Conservation (phyloP, 2,888 invertebrate species). For the Liopterus haemorrhoidalis region DNA sequence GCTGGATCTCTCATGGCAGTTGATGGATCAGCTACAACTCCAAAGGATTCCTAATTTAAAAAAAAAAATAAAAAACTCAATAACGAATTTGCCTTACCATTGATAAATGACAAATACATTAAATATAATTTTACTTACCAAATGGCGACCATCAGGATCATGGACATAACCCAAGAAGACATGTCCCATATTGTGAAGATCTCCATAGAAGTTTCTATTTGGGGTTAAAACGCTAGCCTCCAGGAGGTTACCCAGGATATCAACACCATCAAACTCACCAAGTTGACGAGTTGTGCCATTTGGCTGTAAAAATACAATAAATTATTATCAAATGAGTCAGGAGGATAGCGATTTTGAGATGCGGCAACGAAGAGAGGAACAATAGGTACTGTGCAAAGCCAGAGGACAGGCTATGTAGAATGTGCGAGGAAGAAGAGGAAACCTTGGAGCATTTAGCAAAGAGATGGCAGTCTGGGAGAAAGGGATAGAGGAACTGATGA, state of each 20-base stretch:
- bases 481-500: too few relatives aligned
- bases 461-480: too few relatives aligned
- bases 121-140: slow-evolving; percentile 49
- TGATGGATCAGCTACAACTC: slow-evolving; percentile 76
- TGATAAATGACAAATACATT: background rate
- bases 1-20: slow-evolving; percentile 83
- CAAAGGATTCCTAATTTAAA: slow-evolving; percentile 61
- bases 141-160: slow-evolving; percentile 71
- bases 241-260: slow-evolving; percentile 71
- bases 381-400: too few relatives aligned
- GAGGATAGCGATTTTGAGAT: too few relatives aligned
- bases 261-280: slow-evolving; percentile 66
- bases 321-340: background rate
- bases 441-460: too few relatives aligned
- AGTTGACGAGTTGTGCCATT: slow-evolving; percentile 53
- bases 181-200: slow-evolving; percentile 78
- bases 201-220: slow-evolving; percentile 67
- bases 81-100: background rate
- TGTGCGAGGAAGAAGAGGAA: too few relatives aligned
- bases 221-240: slow-evolving; percentile 66
- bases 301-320: slow-evolving; percentile 44
- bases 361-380: too few relatives aligned
- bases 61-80: background rate
- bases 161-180: slow-evolving; percentile 70
- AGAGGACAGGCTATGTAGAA: too few relatives aligned